Evolutionary conservation across 2,797 vertebrate genomes (phyloP), one percentile per base, ranked within the genome.

Genomic region (Acanthiza pusilla): DNA sequence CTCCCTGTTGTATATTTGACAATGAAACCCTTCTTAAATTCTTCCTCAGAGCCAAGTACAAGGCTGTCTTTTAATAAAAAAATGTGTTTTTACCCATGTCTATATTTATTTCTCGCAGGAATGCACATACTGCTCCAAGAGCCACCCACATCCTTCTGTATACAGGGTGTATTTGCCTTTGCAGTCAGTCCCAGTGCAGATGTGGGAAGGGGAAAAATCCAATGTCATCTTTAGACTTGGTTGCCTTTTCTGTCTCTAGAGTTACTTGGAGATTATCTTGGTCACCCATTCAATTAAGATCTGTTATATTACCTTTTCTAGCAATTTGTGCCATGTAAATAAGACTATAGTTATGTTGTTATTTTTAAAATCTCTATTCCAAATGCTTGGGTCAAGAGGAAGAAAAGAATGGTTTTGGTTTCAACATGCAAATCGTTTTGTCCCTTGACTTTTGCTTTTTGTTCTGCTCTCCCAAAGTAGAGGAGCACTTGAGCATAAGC

Each of bases 121-220:
- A 97, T 98, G 96, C 86, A 70, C 93, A 93, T 89, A 66, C 58
- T 58, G 78, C 89, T 98, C 97, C 98, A 98, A 91, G 89, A 97
- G 94, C 97, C 95, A 96, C 97, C 97, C 97, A 97, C 97, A 93
- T 97, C 88, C 93, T 97, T 89, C 90, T 97, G 94, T 91, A 89
- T 91, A 85, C 47, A 17, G 76, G 45, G 93, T 92, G 89, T 96
- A 96, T 93, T 96, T 97, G 94, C 94, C 77, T 77, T 97, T 95
- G 50, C 88, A 93, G 97, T 87, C 96, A 93, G 83, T 91, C 92
- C 65, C 87, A 92, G 51, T 65, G 77, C 36, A 88, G 70, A 94
- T 16, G 86, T 57, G 34, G 79, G 77, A 89, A 85, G 77, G 58
- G 72, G 62, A 45, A 73, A 92, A 92, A 65, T 78, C 57, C 70